Conservation (phyloP, 2,113 vertebrate genomes). For the Tympanuchus pallidicinctus region DNA sequence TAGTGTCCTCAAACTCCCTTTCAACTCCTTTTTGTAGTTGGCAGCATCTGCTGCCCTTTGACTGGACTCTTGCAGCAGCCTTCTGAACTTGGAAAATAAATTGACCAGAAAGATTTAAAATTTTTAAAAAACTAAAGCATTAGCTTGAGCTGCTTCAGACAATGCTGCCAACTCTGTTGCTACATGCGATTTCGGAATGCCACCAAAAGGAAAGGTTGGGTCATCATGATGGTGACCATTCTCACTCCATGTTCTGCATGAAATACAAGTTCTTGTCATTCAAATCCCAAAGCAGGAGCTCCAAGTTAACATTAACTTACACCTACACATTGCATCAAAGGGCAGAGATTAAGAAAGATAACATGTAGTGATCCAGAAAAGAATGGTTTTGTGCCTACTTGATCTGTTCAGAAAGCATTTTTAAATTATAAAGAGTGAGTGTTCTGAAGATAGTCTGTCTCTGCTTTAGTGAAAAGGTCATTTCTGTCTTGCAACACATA, state of each 20-base stretch:
- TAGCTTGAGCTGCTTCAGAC: background rate
- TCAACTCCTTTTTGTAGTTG: background rate
- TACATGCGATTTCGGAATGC: background rate
- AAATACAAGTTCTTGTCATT: accelerated
- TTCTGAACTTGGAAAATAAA: background rate
- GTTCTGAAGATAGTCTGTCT: background rate
- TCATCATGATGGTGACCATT: accelerated
- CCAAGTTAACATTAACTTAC: background rate
- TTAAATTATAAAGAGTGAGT: background rate
- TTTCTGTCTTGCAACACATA: background rate
- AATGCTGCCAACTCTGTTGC: background rate
- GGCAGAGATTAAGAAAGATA: background rate
- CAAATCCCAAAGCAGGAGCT: background rate
- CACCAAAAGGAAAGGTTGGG: background rate
- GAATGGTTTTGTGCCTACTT: background rate
- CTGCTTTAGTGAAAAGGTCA: background rate
- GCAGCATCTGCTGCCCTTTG: background rate
- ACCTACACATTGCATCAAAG: accelerated
- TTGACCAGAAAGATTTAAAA: background rate
- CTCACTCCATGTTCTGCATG: background rate
- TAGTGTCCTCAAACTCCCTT: background rate
- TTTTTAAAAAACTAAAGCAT: background rate
- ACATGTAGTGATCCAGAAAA: background rate
- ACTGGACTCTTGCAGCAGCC: background rate
- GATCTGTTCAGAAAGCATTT: background rate